Conservation (phyloP, 2,113 vertebrate genomes). For the Oreochromis spilurus region DNA sequence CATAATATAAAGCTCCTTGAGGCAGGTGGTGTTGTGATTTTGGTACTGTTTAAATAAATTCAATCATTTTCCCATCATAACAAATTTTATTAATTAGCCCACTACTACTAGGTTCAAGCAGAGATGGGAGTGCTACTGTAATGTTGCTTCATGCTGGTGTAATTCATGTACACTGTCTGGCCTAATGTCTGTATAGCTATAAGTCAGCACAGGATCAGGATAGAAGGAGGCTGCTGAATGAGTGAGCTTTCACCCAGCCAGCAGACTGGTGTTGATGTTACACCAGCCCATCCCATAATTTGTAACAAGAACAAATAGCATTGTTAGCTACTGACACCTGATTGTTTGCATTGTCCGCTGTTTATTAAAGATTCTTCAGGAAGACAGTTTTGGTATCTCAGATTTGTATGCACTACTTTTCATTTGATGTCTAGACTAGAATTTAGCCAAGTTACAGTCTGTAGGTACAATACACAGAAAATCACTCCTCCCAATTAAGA, state of each 20-base stretch:
- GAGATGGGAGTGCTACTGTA: rapidly evolving
- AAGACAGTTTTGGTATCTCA: neutral
- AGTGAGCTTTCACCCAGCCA: neutral
- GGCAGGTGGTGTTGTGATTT: neutral
- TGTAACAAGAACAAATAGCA: neutral
- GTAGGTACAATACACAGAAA: neutral
- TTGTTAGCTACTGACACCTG: neutral
- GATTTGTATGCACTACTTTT: neutral
- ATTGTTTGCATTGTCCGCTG: neutral
- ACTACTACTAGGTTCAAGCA: neutral
- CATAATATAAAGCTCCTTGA: neutral
- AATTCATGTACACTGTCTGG: neutral
- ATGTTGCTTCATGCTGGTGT: neutral
- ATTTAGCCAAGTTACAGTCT: neutral
- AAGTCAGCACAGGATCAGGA: neutral
- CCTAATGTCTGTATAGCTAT: neutral
- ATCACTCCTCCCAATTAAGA: neutral
- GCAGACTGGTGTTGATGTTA: neutral
- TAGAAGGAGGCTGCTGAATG: neutral
- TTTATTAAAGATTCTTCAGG: neutral
- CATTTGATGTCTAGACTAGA: neutral
- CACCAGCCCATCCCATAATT: rapidly evolving
- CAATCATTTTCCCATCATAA: neutral
- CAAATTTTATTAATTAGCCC: neutral
- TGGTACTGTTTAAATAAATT: neutral